Evolutionary conservation across 2,888 invertebrate species (phyloP), one percentile per base, ranked within the genome.

Genomic region (Drosophila ochracea): DNA sequence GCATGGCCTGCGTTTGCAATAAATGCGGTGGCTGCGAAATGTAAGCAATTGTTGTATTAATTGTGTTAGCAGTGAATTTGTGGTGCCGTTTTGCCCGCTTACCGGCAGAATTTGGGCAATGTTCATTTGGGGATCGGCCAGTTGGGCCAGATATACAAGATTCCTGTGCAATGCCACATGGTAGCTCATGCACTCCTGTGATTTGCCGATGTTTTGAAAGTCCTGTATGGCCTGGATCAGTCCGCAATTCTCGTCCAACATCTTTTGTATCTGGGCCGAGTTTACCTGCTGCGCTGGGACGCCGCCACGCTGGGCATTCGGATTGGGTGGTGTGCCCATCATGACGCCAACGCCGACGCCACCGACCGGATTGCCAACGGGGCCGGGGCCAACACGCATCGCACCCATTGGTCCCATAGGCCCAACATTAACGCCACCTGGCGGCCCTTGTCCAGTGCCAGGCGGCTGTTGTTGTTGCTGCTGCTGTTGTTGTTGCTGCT

Each of bases 221-320:
- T 99, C 99, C 93, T 98, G 97, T 91, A 99, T 99, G 11, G 98
- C 98, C 94, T 99, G 98, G 90, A 99, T 99, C 53, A 99, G 95
- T 92, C 98, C 98, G 86, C 97, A 97, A 93, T 99, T 99, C 94
- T 99, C 99, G 94, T 99, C 99, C 73, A 99, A 95, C 96, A 99
- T 97, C 95, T 99, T 98, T 93, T 98, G 98, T 89, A 98, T 97
- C 94, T 97, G 97, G 58, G 96, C 96, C 72, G 97, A 96, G 92
- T 95, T 97, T 50, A 97, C 96, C 60, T 97, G 96, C 72, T 95
- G 95, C 2, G 73, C 33, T 68, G 95, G 95, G 54, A 87, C 83
- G 47, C 95, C 83, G 37, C 78, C 89, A 73, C 83, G 79, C 52
- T 79, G 85, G 13, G 74, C 73, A 47, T 74, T 80, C 6, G 80